Evolutionary conservation across 1,140 invertebrate species (phyloP).

Genomic region (Lepidurus packardi): DNA sequence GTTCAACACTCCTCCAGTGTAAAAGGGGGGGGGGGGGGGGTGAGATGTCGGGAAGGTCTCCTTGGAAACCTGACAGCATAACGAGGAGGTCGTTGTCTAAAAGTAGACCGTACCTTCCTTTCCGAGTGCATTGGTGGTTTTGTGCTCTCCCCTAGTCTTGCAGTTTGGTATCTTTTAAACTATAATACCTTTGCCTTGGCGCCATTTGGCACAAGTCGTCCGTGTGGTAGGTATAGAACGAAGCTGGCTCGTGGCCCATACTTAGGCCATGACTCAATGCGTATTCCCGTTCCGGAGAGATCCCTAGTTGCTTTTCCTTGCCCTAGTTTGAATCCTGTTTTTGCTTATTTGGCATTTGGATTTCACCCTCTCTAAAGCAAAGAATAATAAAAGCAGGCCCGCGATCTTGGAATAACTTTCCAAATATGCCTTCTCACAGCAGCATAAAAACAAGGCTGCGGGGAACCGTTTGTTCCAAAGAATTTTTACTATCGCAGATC

Average conservation of each 20-base stretch:
- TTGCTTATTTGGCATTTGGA: too few relatives aligned
- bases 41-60: too few relatives aligned
- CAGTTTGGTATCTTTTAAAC: not conserved
- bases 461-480: too few relatives aligned
- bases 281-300: not conserved
- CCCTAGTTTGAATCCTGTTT: not conserved
- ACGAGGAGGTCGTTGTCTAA: not conserved
- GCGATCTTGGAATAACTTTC: too few relatives aligned
- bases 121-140: not conserved
- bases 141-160: not conserved
- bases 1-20: too few relatives aligned
- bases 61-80: not conserved
- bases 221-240: not conserved
- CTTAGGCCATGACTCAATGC: slow-evolving; percentile 7
- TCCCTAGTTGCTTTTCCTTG: not conserved
- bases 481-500: too few relatives aligned
- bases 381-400: too few relatives aligned
- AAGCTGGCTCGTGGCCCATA: not conserved
- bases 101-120: not conserved
- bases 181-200: not conserved
- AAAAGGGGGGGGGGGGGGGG: too few relatives aligned
- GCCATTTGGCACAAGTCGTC: not conserved
- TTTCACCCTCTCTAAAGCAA: too few relatives aligned
- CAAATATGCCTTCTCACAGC: too few relatives aligned
- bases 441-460: too few relatives aligned